Base-by-base conservation (phyloP, 2,888 invertebrate genomes). In the Polylopha cassiicola region DNA sequence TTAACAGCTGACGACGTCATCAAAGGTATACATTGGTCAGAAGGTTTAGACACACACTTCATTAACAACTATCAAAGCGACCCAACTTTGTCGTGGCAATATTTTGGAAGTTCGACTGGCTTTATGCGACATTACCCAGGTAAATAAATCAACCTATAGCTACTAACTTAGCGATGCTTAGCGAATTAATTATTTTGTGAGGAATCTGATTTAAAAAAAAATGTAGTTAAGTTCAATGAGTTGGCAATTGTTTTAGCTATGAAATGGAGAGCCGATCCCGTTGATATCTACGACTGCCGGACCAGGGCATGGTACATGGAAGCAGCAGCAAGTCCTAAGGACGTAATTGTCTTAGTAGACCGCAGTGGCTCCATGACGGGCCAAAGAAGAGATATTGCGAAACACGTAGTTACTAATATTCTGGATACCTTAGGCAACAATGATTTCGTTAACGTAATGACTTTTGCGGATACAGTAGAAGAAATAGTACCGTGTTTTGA, bases 61-160 rank as follows among this genome's bases (percentile, higher is more conserved):
- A 90, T 90, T 51, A 90, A 92, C 63, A 98, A 98, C 77, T 93
- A 93, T 65, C 90, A 92, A 66, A 89, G 89, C 43, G 95, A 97
- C 74, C 94, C 95, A 8, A 92, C 95, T 2, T 86, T 98, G 23
- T 95, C 95, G 3, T 99, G 98, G 97, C 99, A 99, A 84, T 98
- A 97, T 75, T 99, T 99, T 76, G 98, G 99, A 48, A 98, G 97
- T 73, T 92, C 97, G 18, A 93, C 95, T 9, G 99, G 99, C 22
- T 98, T 99, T 73, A 95, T 99, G 91, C 89, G 99, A 57, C 95
- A 97, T 71, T 99, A 93, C 84, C 99, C 99, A 58, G 95, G 95
- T 93, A 85, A n/a, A n/a, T n/a, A 65, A 28, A 47, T 37, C 9
- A 7, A 4, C 13, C 6, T 13, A 8, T 16, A 26, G 26, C 15